Evolutionary conservation across 37 sponge, comb jelly and placozoan species (phyloP).

Genomic region (Petrosia ficiformis): DNA sequence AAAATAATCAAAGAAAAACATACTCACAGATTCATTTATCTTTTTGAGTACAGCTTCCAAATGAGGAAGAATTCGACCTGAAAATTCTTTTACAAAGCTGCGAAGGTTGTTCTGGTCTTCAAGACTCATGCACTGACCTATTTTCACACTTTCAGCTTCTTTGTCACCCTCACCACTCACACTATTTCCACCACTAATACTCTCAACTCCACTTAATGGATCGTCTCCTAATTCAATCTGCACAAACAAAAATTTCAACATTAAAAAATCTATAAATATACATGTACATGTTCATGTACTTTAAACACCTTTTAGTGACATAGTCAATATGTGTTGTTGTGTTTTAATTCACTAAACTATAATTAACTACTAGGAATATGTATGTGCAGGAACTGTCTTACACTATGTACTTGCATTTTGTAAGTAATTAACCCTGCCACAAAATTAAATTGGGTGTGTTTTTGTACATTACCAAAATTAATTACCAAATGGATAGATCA

Average conservation of each 20-base stretch:
- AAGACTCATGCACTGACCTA: constrained; percentile 53
- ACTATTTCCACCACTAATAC: background rate
- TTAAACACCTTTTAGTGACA: background rate
- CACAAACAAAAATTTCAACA: background rate
- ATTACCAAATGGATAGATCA: too few relatives aligned
- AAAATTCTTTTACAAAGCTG: constrained; percentile 58
- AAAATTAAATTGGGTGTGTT: too few relatives aligned
- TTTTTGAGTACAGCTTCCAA: constrained; percentile 50
- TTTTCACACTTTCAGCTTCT: background rate
- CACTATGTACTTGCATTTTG: too few relatives aligned
- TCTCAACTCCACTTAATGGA: background rate
- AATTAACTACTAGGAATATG: too few relatives aligned
- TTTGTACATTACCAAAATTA: too few relatives aligned
- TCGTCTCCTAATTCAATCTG: background rate
- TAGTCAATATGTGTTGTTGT: background rate
- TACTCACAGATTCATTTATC: constrained; percentile 61
- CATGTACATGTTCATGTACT: background rate
- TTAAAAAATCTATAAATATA: too few relatives aligned
- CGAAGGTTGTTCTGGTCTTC: constrained; percentile 61
- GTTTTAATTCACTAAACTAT: background rate
- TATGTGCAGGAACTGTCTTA: too few relatives aligned
- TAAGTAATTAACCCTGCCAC: too few relatives aligned
- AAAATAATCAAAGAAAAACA: background rate
- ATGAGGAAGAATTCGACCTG: constrained; percentile 34
- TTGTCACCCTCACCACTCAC: background rate